These are phyloP conservation scores for Pectinophora gossypiella DNA, from an alignment of 1,140 invertebrate species.

Conservation along the genomic window DNA sequence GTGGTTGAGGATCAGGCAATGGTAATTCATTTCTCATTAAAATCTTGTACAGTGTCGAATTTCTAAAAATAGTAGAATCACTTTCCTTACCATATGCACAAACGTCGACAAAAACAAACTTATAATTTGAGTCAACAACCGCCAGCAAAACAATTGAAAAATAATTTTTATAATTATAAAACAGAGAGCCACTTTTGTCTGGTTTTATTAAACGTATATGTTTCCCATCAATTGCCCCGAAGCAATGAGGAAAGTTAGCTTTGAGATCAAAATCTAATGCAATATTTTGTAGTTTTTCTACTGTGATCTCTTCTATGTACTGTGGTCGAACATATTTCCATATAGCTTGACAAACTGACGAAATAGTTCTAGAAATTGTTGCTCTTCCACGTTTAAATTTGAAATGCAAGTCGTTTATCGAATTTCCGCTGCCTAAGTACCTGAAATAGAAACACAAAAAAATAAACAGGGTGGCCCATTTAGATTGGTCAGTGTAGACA, in stretches of 20 bases:
- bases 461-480: conserved; percentile 9
- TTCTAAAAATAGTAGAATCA: conserved; percentile 42
- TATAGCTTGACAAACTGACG: conserved; percentile 11
- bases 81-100: conserved; percentile 34
- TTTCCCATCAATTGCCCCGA: conserved; percentile 57
- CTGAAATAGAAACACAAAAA: conserved; percentile 14
- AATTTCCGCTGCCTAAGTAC: conserved; percentile 18
- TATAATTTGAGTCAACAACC: conserved; percentile 37
- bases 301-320: conserved; percentile 3
- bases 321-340: conserved; percentile 7
- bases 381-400: conserved; percentile 16
- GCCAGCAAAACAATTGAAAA: conserved; percentile 55
- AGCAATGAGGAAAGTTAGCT: conserved; percentile 46
- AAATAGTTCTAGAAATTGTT: conserved; percentile 16
- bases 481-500: conserved; percentile 12
- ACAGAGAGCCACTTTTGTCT: conserved; percentile 37
- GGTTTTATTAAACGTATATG: conserved; percentile 42
- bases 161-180: conserved; percentile 62
- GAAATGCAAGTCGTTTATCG: conserved; percentile 15
- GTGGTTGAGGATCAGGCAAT: neutral
- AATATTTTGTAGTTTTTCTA: neutral
- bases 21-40: conserved; percentile 8
- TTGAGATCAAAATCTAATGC: conserved; percentile 25
- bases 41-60: neutral
- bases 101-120: conserved; percentile 36